A percentile compares a stretch with the other conserved stretches of the same genome.
Conservation (phyloP, 2,797 vertebrate species). For the Netta rufina region DNA sequence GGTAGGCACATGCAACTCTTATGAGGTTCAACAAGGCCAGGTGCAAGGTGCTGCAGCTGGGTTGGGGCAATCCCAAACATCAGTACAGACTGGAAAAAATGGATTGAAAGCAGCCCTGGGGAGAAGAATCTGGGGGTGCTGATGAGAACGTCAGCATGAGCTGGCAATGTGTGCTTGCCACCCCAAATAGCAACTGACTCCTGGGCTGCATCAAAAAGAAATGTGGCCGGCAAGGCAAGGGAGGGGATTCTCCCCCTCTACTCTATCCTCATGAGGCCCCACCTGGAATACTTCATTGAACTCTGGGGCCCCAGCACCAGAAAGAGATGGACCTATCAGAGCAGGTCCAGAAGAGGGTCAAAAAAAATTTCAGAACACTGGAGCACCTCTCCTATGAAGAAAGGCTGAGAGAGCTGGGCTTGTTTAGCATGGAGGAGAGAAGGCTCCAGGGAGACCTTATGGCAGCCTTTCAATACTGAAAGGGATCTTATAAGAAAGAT, state of each 20-base stretch:
- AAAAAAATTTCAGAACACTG: background rate
- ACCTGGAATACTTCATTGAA: background rate
- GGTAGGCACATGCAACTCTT: no score
- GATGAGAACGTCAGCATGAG: no score
- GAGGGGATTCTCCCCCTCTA: background rate
- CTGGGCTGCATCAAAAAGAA: background rate
- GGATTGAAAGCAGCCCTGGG: no score
- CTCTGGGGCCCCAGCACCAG: background rate
- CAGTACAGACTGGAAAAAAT: no score
- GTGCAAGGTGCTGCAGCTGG: no score
- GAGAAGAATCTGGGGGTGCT: no score
- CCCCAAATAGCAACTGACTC: background rate
- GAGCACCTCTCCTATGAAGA: background rate
- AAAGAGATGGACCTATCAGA: background rate
- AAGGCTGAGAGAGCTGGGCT: background rate
- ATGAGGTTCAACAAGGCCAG: no score
- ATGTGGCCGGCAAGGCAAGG: background rate
- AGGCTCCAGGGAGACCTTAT: no score
- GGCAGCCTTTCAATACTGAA: no score
- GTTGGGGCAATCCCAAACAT: no score
- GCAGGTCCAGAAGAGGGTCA: background rate
- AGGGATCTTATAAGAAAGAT: no score
- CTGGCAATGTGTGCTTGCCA: background rate
- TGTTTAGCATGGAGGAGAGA: background rate
- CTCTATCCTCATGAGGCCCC: background rate